These are phyloP conservation scores for Therioaphis trifolii DNA, from an alignment of 2,888 invertebrate genomes.

Conservation along the genomic window DNA sequence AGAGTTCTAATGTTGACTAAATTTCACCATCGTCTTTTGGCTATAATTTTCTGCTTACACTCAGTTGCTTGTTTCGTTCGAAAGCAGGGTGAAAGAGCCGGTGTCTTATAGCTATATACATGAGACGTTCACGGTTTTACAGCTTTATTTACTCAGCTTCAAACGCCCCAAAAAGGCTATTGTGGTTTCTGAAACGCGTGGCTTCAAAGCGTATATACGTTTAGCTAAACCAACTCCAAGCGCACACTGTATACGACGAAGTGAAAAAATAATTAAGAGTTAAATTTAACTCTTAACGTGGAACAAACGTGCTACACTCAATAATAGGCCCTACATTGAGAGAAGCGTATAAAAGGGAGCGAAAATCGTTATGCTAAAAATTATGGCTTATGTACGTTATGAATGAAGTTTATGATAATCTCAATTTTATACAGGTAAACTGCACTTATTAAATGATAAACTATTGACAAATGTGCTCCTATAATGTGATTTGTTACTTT, in stretches of 20 bases:
- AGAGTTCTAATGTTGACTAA: conserved; percentile 17
- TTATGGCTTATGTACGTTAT: no score
- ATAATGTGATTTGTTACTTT: no score
- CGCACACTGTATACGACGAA: neutral
- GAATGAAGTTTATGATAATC: no score
- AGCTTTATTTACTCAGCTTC: conserved; percentile 38
- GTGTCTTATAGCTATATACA: neutral
- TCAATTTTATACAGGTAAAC: no score
- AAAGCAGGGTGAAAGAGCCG: no score
- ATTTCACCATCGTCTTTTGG: conserved; percentile 35
- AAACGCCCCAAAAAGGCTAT: conserved; percentile 29
- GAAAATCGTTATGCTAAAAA: no score
- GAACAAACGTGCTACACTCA: neutral
- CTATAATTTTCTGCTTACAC: conserved; percentile 53
- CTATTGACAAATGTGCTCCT: no score
- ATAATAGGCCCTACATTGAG: no score
- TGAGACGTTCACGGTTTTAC: conserved; percentile 28
- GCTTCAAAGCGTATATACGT: conserved; percentile 38
- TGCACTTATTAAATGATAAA: no score
- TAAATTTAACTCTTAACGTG: neutral
- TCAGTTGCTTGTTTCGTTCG: conserved; percentile 20
- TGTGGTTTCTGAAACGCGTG: conserved; percentile 34
- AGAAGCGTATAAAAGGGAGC: no score
- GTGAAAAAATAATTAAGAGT: conserved; percentile 18
- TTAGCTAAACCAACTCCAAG: neutral